Evolutionary conservation across 1,140 invertebrate species (phyloP).

Genomic region (Neodiprion virginianus): DNA sequence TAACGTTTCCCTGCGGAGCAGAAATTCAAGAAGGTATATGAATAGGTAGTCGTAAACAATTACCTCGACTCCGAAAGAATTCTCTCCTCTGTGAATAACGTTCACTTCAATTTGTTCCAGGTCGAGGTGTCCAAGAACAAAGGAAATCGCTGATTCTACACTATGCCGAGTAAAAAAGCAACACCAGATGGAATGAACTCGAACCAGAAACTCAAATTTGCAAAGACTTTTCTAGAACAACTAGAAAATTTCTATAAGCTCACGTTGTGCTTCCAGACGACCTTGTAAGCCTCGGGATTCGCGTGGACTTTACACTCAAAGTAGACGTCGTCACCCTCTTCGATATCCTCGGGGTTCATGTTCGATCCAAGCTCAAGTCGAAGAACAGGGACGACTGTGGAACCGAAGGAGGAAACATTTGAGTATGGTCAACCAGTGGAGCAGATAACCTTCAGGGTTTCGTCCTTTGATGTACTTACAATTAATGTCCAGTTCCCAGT

Average conservation of each 20-base stretch:
- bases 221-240: no score
- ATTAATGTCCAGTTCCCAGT: conserved; percentile 81
- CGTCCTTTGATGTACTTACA: conserved; percentile 70
- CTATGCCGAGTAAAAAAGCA: neutral
- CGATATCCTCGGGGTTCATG: conserved; percentile 86
- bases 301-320: conserved; percentile 87
- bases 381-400: conserved; percentile 78
- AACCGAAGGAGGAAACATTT: conserved; percentile 39
- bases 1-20: conserved; percentile 73
- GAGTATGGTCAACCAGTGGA: neutral
- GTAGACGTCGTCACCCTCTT: conserved; percentile 90
- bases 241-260: conserved; percentile 58
- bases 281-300: conserved; percentile 86
- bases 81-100: no score
- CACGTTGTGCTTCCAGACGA: conserved; percentile 92
- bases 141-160: neutral
- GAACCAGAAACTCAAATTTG: no score
- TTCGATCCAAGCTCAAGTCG: conserved; percentile 79
- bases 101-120: no score
- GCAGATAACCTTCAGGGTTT: neutral
- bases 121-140: neutral
- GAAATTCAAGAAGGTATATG: conserved; percentile 26
- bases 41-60: conserved; percentile 19
- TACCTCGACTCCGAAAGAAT: no score
- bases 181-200: no score